Base-by-base conservation (phyloP, 2,797 vertebrate species). In the Anas capensis region DNA sequence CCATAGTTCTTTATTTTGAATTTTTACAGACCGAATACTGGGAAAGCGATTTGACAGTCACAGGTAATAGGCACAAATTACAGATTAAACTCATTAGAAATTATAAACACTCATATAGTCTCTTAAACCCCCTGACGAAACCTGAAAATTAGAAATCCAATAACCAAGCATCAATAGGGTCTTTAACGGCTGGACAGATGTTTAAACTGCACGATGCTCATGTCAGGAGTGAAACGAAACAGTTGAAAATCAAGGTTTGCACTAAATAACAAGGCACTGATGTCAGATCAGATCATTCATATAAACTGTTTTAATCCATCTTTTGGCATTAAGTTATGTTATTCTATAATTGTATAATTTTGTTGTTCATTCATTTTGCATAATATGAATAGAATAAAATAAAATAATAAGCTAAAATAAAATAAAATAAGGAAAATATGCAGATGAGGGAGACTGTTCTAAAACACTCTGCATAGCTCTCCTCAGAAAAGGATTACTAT, bases 141-240 rank as follows among this genome's bases (percentile, higher is more conserved):
- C 95, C 97, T 95, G 95, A 93, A 96, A 97, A 98, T 97, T 73
- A 97, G 96, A 97, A 97, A 97, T 97, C 95, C 96, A 96, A 97
- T 96, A 81, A 60, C 78, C 54, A 51, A 81, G 95, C 93, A 97
- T 94, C 95, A 64, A 88, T 58, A 71, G 65, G 95, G 96, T 92
- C 97, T 97, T 92, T 96, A 95, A 91, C 31, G 89, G 92, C 90
- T 69, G 96, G 96, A 95, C 96, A 96, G 97, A 97, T 96, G 97
- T 97, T 97, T 92, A 96, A 96, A 93, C 94, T 86, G 96, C 72
- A 75, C 90, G 61, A 90, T 87, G 96, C 95, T 97, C 64, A 3
- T 69, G 84, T 95, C 95, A 96, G 93, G 94, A 97, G 95, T 56
- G 94, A 97, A 89, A 95, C 75, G 88, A 92, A 97, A 96, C 95